Evolutionary conservation across 2,797 vertebrate species (phyloP).

Genomic region (Paratrypauchen microcephalus): DNA sequence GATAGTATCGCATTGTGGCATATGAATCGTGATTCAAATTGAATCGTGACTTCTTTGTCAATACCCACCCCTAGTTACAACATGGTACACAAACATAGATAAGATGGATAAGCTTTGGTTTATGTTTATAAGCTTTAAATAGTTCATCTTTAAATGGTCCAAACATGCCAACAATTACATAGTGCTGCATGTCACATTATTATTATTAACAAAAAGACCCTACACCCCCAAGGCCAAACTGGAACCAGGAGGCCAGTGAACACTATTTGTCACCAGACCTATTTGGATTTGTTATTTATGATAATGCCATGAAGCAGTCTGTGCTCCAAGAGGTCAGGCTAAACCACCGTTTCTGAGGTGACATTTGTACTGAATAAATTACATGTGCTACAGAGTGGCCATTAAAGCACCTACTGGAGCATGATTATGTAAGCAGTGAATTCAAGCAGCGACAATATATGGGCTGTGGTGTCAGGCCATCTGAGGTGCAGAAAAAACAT

Average conservation of each 20-base stretch:
- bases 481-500: slow-evolving; percentile 1
- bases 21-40: too few species aligned
- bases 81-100: too few species aligned
- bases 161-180: too few species aligned
- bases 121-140: too few species aligned
- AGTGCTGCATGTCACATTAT: too few species aligned
- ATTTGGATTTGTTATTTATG: background rate
- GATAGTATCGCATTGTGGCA: too few species aligned
- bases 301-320: background rate
- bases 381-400: background rate
- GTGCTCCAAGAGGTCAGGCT: slow-evolving; percentile 13
- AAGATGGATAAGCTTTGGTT: too few species aligned
- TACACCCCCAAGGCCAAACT: background rate
- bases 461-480: slow-evolving; percentile 8
- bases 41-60: too few species aligned
- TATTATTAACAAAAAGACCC: background rate
- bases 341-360: background rate
- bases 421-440: slow-evolving; percentile 4
- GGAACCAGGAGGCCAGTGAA: background rate
- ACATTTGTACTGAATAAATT: slow-evolving; percentile 7
- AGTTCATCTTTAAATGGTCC: too few species aligned
- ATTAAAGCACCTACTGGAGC: background rate
- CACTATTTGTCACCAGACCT: background rate
- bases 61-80: too few species aligned
- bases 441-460: slow-evolving; percentile 6